Evolutionary conservation across 2,113 vertebrate species (phyloP).

Genomic region (Chamaea fasciata): DNA sequence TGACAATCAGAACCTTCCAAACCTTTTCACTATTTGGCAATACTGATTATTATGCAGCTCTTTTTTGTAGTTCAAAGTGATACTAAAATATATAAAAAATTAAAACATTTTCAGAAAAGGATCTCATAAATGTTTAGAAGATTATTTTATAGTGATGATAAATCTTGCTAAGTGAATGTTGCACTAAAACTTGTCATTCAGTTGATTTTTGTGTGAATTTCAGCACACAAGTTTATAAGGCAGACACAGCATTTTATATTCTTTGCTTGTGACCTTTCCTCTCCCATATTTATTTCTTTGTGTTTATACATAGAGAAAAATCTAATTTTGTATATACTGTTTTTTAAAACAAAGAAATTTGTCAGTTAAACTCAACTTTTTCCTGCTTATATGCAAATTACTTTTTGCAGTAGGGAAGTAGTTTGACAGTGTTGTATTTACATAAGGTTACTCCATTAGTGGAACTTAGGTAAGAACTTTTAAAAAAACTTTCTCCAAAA

Average conservation of each 20-base stretch:
- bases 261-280: not conserved
- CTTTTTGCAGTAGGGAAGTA: accelerated
- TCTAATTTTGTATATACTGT: not conserved
- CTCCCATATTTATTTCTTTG: not conserved
- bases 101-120: not conserved
- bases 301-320: not conserved
- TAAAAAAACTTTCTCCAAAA: not conserved
- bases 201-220: not conserved
- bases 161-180: not conserved
- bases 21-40: not conserved
- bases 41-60: not conserved
- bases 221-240: not conserved
- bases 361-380: not conserved
- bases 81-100: not conserved
- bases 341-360: not conserved
- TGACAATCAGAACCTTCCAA: accelerated
- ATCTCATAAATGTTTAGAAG: not conserved
- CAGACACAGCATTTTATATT: not conserved
- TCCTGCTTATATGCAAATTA: not conserved
- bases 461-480: not conserved
- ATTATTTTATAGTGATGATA: not conserved
- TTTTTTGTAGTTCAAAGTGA: not conserved
- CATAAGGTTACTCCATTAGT: not conserved
- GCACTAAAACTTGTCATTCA: accelerated
- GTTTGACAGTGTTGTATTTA: not conserved